A percentile compares a stretch with the other conserved stretches of the same genome.
phyloP scores from a whole-genome alignment of 2,888 invertebrate species.

The Sinopyrophorus schimmeli region DNA sequence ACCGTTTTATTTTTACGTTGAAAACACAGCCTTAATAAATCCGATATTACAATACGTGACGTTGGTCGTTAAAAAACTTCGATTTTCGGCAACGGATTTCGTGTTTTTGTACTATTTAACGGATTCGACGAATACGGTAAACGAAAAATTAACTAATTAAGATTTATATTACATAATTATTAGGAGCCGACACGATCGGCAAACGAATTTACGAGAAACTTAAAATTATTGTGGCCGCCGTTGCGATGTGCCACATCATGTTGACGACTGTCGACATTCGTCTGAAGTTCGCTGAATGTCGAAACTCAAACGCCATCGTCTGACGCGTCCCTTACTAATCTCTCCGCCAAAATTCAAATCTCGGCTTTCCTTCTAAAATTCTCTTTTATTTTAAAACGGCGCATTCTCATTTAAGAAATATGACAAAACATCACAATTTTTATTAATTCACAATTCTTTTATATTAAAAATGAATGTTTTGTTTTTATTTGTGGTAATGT shows the following conservation, averaged over 20 bases:
- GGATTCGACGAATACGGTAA: conserved; percentile 51
- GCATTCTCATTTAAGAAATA: no score
- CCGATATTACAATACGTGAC: conserved; percentile 45
- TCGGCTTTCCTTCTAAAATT: no score
- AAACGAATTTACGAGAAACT: conserved; percentile 50
- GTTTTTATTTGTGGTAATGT: no score
- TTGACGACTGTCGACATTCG: conserved; percentile 53
- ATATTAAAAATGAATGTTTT: no score
- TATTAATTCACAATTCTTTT: no score
- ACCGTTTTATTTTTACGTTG: conserved; percentile 46
- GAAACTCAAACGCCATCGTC: conserved; percentile 31
- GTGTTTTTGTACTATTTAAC: conserved; percentile 55
- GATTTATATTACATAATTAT: conserved; percentile 55
- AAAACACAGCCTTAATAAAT: conserved; percentile 47
- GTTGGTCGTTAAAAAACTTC: conserved; percentile 47
- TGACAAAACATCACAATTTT: no score
- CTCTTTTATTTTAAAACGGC: no score
- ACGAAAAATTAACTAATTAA: conserved; percentile 49
- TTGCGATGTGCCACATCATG: conserved; percentile 58
- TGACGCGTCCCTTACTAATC: conserved; percentile 1
- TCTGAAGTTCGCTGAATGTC: conserved; percentile 42
- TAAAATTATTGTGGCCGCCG: conserved; percentile 55
- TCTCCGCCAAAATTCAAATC: no score
- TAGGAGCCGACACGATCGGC: conserved; percentile 53
- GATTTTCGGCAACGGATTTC: conserved; percentile 53